These are phyloP conservation scores for Enteromius anoplus DNA, from an alignment of 2,797 vertebrate genomes.

Conservation along the genomic window DNA sequence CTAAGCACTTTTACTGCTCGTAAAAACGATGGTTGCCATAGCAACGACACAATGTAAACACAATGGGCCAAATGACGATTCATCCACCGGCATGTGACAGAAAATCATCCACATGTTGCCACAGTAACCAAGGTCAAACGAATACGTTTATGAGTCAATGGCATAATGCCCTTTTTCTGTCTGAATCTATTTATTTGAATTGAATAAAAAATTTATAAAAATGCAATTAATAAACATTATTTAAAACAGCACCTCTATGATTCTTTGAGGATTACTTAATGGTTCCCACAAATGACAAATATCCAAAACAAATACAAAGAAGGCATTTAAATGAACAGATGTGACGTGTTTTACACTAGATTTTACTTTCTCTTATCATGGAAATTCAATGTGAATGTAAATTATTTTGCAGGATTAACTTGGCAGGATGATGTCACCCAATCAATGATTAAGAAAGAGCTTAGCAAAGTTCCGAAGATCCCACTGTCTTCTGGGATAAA, in stretches of 20 bases:
- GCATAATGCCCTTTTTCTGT: background rate
- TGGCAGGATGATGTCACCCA: conserved; percentile 94
- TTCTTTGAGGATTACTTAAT: background rate
- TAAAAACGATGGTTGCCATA: conserved; percentile 24
- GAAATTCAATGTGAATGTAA: background rate
- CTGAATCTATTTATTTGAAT: background rate
- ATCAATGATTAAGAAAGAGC: conserved; percentile 85
- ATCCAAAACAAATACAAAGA: background rate
- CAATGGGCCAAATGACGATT: background rate
- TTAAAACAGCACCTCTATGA: background rate
- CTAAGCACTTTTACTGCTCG: background rate
- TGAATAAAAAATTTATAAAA: background rate
- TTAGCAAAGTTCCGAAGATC: conserved; percentile 84
- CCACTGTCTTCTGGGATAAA: conserved; percentile 64
- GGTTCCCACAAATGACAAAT: too few species aligned
- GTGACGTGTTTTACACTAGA: background rate
- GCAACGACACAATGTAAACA: conserved; percentile 32
- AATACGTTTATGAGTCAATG: background rate
- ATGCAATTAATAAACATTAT: background rate
- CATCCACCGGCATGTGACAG: background rate
- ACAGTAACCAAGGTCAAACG: conserved; percentile 22
- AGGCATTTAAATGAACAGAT: background rate
- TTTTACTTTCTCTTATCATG: background rate
- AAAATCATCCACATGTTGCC: background rate
- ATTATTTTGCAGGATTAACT: conserved; percentile 80